phyloP scores from a whole-genome alignment of 1,140 invertebrate genomes.

The Colletes gigas region DNA sequence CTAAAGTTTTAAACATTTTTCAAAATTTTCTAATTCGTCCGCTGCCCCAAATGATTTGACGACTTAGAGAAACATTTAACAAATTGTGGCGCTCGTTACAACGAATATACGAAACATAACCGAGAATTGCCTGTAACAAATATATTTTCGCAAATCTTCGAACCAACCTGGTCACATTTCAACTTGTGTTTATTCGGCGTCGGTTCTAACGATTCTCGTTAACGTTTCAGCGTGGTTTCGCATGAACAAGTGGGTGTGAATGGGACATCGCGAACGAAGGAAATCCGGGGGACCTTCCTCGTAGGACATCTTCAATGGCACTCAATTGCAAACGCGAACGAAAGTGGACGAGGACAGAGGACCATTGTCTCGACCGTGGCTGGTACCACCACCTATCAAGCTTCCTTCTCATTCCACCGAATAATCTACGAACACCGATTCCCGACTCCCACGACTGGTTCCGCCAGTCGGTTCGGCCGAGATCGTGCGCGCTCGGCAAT shows the following conservation, averaged over 20 bases:
- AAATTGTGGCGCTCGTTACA: too few species aligned
- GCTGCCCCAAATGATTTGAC: too few species aligned
- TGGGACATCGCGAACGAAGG: neutral
- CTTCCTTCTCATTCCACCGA: conserved; percentile 51
- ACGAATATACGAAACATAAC: too few species aligned
- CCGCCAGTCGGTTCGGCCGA: conserved; percentile 45
- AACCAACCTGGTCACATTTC: neutral
- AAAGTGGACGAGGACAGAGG: conserved; percentile 43
- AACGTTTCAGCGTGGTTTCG: neutral
- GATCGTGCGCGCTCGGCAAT: conserved; percentile 50
- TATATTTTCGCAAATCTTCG: neutral
- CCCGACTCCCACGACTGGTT: conserved; percentile 61
- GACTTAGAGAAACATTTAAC: too few species aligned
- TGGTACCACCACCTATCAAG: conserved; percentile 61
- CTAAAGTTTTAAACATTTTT: too few species aligned
- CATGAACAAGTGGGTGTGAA: neutral
- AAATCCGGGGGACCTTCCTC: neutral
- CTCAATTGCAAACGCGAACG: conserved; percentile 17
- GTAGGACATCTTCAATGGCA: neutral
- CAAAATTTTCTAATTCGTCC: too few species aligned
- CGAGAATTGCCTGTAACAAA: too few species aligned
- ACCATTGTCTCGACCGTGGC: conserved; percentile 55
- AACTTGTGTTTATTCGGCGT: neutral
- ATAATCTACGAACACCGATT: conserved; percentile 54
- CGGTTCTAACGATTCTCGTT: neutral